Evolutionary conservation across 2,888 invertebrate genomes (phyloP), one percentile per base, ranked within the genome.

Genomic region (Pocota personata): DNA sequence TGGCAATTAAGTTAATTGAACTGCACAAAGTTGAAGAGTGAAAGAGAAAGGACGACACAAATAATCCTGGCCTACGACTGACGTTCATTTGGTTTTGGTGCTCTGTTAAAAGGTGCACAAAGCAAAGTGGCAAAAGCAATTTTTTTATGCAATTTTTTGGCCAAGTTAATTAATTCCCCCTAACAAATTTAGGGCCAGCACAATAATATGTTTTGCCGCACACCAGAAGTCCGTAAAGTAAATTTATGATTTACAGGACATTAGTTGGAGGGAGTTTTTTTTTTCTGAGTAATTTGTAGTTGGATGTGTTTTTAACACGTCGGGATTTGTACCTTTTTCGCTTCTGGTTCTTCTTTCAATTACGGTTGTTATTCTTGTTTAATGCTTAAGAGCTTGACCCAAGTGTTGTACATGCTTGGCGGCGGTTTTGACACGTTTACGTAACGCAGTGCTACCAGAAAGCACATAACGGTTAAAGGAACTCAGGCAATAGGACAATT

Each of bases 1-100:
- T 90, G 90, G 90, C 91, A 91, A 91, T 91, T 91, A 91, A 91
- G 89, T 91, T 91, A 91, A 91, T 91, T 91, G 91, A 91, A 90
- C 90, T 89, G 90, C 90, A 89, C 89, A 80, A 72, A 72, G 72
- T 82, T 72, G 76, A 71, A 46, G 71, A 60, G 64, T 2, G 35
- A 60, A 16, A 30, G 30, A 73, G 43, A 62, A 32, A 12, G 16
- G 40, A 14, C 5, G 27, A n/a, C 66, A 21, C 46, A 76, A 76
- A 57, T 55, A 40, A 43, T 57, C n/a, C 58, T 37, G 66, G 50
- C 48, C 58, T 66, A 27, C 32, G 48, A 16, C 32, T n/a, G 10
- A 5, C 12, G 8, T 50, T 35, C 35, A 35, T 66, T 71, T 64
- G 78, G 52, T 12, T n/a, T n/a, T n/a, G n/a, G 32, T 16, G 75